These are phyloP conservation scores for Acridotheres tristis DNA, from an alignment of 2,797 vertebrate genomes.

Conservation along the genomic window DNA sequence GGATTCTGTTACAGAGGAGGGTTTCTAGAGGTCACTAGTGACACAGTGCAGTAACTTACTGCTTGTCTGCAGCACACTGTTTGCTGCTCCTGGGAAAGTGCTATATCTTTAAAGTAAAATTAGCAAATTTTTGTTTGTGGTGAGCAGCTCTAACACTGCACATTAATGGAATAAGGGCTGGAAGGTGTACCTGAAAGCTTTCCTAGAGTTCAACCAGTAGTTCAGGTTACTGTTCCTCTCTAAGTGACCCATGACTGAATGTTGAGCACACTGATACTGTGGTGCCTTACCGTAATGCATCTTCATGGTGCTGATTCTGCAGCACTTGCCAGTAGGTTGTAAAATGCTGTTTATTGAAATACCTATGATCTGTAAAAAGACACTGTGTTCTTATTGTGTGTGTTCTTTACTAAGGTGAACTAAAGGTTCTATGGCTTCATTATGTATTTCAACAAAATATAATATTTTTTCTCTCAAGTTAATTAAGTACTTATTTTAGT, in stretches of 20 bases:
- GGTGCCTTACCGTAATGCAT: slow-evolving; percentile 76
- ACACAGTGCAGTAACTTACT: slow-evolving; percentile 44
- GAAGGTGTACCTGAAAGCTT: slow-evolving; percentile 79
- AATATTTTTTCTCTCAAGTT: neutral
- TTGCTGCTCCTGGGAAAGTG: slow-evolving; percentile 9
- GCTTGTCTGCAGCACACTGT: slow-evolving; percentile 1
- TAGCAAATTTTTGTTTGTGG: neutral
- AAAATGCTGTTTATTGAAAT: slow-evolving; percentile 67
- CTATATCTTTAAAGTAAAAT: neutral
- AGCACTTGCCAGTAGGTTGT: slow-evolving; percentile 62
- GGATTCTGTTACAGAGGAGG: slow-evolving; percentile 79
- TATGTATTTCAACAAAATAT: neutral
- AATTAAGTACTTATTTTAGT: neutral
- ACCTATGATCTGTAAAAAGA: slow-evolving; percentile 34
- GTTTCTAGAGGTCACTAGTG: slow-evolving; percentile 69
- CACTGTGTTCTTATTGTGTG: slow-evolving; percentile 24
- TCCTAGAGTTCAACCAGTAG: slow-evolving; percentile 22
- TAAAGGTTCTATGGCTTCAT: neutral
- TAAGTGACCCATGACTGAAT: slow-evolving; percentile 63
- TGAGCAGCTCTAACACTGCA: neutral
- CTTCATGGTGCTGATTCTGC: slow-evolving; percentile 57
- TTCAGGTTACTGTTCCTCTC: slow-evolving; percentile 76
- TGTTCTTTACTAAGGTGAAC: neutral
- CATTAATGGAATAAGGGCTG: slow-evolving; percentile 75
- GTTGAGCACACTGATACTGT: slow-evolving; percentile 67